Evolutionary conservation across 2,113 vertebrate species (phyloP).

Genomic region (Ictalurus furcatus): DNA sequence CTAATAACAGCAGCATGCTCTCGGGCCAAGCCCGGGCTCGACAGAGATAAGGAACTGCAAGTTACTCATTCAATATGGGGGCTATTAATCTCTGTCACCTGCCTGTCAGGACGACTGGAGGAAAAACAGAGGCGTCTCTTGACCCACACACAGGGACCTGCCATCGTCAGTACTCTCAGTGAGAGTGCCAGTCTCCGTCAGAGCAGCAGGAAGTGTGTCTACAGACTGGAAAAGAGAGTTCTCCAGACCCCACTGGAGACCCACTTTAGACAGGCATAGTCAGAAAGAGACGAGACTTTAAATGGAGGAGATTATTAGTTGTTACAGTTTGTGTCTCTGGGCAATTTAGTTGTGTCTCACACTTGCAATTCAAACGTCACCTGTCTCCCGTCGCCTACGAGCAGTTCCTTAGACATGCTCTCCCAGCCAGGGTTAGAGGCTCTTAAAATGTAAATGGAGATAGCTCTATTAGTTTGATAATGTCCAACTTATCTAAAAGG

Average conservation of each 20-base stretch:
- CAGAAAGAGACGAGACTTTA: conserved; percentile 27
- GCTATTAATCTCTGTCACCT: conserved; percentile 99
- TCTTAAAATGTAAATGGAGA: conserved; percentile 38
- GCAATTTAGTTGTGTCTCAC: conserved; percentile 33
- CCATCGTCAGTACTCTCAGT: conserved; percentile 5
- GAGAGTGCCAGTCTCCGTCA: conserved; percentile 19
- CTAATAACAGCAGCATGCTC: conserved; percentile 86
- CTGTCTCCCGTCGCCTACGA: conserved; percentile 15
- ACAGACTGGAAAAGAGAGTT: conserved; percentile 26
- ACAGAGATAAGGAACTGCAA: conserved; percentile 97
- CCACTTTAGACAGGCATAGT: conserved; percentile 38
- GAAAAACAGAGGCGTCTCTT: conserved; percentile 79
- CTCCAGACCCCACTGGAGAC: conserved; percentile 35
- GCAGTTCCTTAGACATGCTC: conserved; percentile 38
- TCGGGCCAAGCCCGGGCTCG: conserved; percentile 86
- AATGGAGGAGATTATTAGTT: conserved; percentile 45
- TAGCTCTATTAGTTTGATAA: conserved; percentile 39
- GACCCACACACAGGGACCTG: conserved; percentile 75
- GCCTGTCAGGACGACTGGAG: conserved; percentile 72
- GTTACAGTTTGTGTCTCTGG: conserved; percentile 38
- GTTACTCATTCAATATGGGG: conserved; percentile 93
- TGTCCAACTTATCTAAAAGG: conserved; percentile 29
- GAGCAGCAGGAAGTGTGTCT: conserved; percentile 21
- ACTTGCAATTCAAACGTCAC: conserved; percentile 1
- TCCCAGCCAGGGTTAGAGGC: conserved; percentile 4